Evolutionary conservation across 2,797 vertebrate species (phyloP).

Genomic region (Rhinoraja longicauda): DNA sequence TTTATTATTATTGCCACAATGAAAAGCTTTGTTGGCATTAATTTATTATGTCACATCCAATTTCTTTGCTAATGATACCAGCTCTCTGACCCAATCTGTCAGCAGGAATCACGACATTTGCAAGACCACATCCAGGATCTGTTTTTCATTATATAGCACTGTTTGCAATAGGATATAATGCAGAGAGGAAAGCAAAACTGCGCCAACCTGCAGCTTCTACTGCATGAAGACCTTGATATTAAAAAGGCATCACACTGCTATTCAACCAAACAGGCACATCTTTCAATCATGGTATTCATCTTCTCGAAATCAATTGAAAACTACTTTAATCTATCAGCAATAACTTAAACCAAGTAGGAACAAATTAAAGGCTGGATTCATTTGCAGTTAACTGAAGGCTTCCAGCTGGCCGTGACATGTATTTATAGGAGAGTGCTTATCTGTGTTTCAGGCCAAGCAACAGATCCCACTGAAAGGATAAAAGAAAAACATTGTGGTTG

Average conservation of each 20-base stretch:
- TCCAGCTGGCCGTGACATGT: slow-evolving; percentile 1
- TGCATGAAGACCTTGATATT: neutral
- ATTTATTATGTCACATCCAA: neutral
- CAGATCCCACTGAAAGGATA: neutral
- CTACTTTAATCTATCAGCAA: neutral
- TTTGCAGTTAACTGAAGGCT: neutral
- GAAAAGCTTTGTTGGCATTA: neutral
- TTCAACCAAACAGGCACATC: neutral
- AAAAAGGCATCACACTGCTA: neutral
- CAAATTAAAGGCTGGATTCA: neutral
- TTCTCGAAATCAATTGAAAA: neutral
- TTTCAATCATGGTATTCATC: neutral
- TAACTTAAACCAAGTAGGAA: neutral
- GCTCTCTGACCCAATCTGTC: no score
- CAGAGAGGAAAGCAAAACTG: no score
- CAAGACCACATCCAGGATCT: neutral
- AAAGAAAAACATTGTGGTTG: neutral
- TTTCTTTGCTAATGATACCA: neutral
- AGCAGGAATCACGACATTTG: neutral
- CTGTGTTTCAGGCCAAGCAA: neutral
- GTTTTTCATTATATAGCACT: neutral
- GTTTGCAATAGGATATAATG: neutral
- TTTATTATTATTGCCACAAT: no score
- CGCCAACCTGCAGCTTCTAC: neutral
- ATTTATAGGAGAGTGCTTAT: neutral